These are phyloP conservation scores for Dilophus febrilis DNA, from an alignment of 2,888 invertebrate species.

Conservation along the genomic window DNA sequence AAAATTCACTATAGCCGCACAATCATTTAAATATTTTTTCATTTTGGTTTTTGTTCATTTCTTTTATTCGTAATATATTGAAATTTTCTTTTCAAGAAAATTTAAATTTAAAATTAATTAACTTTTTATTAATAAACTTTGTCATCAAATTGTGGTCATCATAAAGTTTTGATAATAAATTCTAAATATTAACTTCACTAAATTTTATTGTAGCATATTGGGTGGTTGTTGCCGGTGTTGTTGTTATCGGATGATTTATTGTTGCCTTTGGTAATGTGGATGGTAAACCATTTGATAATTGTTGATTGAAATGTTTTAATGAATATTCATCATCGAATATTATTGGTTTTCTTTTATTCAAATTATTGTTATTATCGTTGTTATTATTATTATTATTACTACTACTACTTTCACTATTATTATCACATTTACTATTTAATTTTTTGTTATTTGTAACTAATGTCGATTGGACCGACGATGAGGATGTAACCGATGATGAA, in stretches of 20 bases:
- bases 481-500: not conserved
- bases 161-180: too few relatives aligned
- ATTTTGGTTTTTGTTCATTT: too few relatives aligned
- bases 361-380: too few relatives aligned
- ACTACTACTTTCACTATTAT: constrained; percentile 2
- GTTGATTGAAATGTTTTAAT: too few relatives aligned
- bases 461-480: not conserved
- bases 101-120: too few relatives aligned
- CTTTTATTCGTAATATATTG: too few relatives aligned
- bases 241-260: not conserved
- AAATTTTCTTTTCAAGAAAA: too few relatives aligned
- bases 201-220: constrained; percentile 49
- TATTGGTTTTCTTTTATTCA: too few relatives aligned
- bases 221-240: constrained; percentile 27
- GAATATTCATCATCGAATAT: not conserved
- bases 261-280: not conserved
- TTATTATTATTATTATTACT: constrained; percentile 3
- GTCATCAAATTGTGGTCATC: too few relatives aligned
- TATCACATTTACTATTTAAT: not conserved
- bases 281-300: not conserved
- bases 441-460: not conserved
- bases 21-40: too few relatives aligned
- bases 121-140: too few relatives aligned
- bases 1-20: too few relatives aligned
- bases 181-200: constrained; percentile 35